Evolutionary conservation across 2,888 invertebrate species (phyloP).

Genomic region (Drosophila macrospina): DNA sequence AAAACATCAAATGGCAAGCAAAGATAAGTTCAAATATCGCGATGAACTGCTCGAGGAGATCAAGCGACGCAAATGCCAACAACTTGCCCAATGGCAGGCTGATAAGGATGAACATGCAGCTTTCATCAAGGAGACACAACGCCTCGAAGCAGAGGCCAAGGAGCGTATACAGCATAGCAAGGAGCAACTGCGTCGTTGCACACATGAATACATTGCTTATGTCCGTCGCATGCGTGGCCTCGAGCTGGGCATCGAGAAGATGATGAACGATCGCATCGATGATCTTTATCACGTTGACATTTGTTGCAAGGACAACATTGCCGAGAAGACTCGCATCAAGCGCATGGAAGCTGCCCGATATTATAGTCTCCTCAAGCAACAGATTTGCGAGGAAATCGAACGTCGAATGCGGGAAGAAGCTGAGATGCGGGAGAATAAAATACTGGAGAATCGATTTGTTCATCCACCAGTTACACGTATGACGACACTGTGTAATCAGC

Average conservation of each 20-base stretch:
- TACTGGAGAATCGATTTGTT: constrained; percentile 80
- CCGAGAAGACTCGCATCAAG: constrained; percentile 59
- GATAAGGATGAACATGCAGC: constrained; percentile 65
- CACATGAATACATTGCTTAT: constrained; percentile 77
- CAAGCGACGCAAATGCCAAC: constrained; percentile 42
- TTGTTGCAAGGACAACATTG: constrained; percentile 72
- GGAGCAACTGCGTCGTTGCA: constrained; percentile 61
- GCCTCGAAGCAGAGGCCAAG: constrained; percentile 66
- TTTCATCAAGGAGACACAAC: constrained; percentile 70
- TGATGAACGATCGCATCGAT: constrained; percentile 67
- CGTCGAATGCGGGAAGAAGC: constrained; percentile 68
- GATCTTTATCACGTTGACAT: constrained; percentile 74
- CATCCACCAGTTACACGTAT: constrained; percentile 56
- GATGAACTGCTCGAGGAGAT: constrained; percentile 71
- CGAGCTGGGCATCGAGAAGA: constrained; percentile 67
- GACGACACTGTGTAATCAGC: constrained; percentile 56
- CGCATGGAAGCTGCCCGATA: constrained; percentile 66
- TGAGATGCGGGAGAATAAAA: constrained; percentile 73
- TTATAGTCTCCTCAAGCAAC: constrained; percentile 69
- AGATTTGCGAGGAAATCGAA: constrained; percentile 79
- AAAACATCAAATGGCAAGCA: constrained; percentile 16
- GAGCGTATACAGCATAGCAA: constrained; percentile 48
- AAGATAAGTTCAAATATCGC: constrained; percentile 57
- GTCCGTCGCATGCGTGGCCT: constrained; percentile 72
- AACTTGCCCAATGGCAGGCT: constrained; percentile 49